phyloP scores from a whole-genome alignment of 53 echinoderm and acorn worm genomes.

The Holothuria leucospilota region DNA sequence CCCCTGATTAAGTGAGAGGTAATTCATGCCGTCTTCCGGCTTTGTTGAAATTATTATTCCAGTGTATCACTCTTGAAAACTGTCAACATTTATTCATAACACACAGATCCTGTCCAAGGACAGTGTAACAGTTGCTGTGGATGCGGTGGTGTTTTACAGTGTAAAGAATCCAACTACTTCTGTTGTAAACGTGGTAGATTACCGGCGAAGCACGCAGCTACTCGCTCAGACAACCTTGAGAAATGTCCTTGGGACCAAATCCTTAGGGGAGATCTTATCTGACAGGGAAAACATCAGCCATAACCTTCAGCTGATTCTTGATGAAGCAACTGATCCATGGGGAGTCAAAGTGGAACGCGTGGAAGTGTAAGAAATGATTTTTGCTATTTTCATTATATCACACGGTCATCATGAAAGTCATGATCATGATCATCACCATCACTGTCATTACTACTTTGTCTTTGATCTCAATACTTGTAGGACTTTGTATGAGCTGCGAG shows the following conservation, averaged over 20 bases:
- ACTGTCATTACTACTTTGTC: too few relatives aligned
- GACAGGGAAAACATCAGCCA: slow-evolving; percentile 55
- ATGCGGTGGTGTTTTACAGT: slow-evolving; percentile 77
- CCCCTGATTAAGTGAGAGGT: too few relatives aligned
- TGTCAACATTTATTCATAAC: not conserved
- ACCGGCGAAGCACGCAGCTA: slow-evolving; percentile 67
- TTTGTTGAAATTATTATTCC: too few relatives aligned
- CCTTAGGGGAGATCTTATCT: slow-evolving; percentile 60
- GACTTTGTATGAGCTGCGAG: too few relatives aligned
- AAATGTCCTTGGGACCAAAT: slow-evolving; percentile 26
- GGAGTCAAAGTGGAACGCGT: slow-evolving; percentile 67
- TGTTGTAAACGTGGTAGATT: slow-evolving; percentile 73
- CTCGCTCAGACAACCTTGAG: slow-evolving; percentile 72
- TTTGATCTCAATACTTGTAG: too few relatives aligned
- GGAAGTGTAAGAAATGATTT: slow-evolving; percentile 44
- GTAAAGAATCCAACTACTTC: slow-evolving; percentile 74
- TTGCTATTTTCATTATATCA: too few relatives aligned
- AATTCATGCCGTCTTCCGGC: too few relatives aligned
- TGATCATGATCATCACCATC: too few relatives aligned
- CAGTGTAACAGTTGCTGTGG: slow-evolving; percentile 81
- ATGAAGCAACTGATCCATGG: slow-evolving; percentile 62
- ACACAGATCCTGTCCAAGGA: slow-evolving; percentile 74
- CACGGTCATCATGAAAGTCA: too few relatives aligned
- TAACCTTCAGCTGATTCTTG: slow-evolving; percentile 42
- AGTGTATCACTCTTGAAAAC: too few relatives aligned